Evolutionary conservation across 2,113 vertebrate genomes (phyloP), one percentile per base, ranked within the genome.

Genomic region (Formicarius rufipectus): DNA sequence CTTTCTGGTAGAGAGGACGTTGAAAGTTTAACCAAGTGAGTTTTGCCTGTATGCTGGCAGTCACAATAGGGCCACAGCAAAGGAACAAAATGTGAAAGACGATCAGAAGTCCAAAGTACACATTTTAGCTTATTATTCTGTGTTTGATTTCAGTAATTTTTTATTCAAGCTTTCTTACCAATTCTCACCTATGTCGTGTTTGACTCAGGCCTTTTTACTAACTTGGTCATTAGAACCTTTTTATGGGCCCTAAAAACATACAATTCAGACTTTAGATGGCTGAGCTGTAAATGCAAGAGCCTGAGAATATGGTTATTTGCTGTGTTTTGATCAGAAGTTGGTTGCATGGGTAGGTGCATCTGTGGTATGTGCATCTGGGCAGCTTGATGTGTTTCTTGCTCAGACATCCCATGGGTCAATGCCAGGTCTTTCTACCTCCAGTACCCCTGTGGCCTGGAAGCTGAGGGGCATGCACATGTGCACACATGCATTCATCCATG

Each of bases 401-500:
- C 13, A 22, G 50, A 30, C 19, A n/a, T 24, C n/a, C 19, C 53
- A 6, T 14, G 27, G 52, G 30, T 12, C 37, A 33, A 33, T 20
- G 14, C 40, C 53, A 37, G 20, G 31, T 47, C 28, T 35, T 49
- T 21, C 53, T 82, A 9, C 25, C 18, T 42, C 18, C 12, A 6
- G 27, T 53, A 7, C 4, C 6, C 37, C 35, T 31, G 9, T n/a
- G 42, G 52, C n/a, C 37, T 88, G 66, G 44, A 40, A 85, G 23
- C 47, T 59, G 37, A 75, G 20, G 28, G 22, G 1, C 30, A 35
- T 12, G 12, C 18, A 69, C 7, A 15, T n/a, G 14, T 52, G 27
- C 37, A 56, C 4, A 1, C 27, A 23, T 5, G 1, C 7, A 10
- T 27, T 67, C n/a, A 37, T 67, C 22, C 17, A 72, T 0, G 0